Evolutionary conservation across 2,888 invertebrate species (phyloP).

Genomic region (Eulithis testata): DNA sequence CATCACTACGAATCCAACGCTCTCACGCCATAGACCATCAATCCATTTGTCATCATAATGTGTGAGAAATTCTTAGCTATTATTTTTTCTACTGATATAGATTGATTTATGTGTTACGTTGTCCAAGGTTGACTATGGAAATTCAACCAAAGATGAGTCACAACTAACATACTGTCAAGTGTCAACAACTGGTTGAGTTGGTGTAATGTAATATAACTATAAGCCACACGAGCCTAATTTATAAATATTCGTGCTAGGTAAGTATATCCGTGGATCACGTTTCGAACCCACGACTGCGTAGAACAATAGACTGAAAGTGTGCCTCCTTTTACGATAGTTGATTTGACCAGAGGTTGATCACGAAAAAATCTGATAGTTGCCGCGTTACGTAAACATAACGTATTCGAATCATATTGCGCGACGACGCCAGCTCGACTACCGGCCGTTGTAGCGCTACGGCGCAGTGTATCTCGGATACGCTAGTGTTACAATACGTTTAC

Average conservation of each 20-base stretch:
- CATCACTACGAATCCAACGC: conserved; percentile 60
- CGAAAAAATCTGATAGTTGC: not conserved
- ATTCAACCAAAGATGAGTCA: not conserved
- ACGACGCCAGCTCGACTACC: no score
- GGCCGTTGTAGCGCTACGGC: no score
- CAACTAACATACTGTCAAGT: not conserved
- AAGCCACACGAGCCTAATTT: conserved; percentile 21
- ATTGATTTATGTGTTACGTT: conserved; percentile 25
- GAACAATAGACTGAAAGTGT: conserved; percentile 13
- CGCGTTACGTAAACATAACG: no score
- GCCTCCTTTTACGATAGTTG: conserved; percentile 1
- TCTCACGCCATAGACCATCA: conserved; percentile 64
- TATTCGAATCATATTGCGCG: no score
- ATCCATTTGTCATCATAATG: conserved; percentile 63
- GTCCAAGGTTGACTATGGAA: conserved; percentile 4
- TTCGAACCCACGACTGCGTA: conserved; percentile 12
- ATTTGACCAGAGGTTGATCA: not conserved
- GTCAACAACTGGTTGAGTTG: not conserved
- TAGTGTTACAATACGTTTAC: no score
- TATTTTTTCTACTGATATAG: conserved; percentile 30
- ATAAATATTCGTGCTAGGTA: conserved; percentile 13
- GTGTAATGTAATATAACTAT: conserved; percentile 6
- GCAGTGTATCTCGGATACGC: no score
- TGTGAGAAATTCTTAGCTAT: conserved; percentile 56
- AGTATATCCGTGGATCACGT: conserved; percentile 16